A percentile compares a stretch with the other conserved stretches of the same genome.
Conservation (phyloP, 1,140 invertebrate species). For the Prorops nasuta region DNA sequence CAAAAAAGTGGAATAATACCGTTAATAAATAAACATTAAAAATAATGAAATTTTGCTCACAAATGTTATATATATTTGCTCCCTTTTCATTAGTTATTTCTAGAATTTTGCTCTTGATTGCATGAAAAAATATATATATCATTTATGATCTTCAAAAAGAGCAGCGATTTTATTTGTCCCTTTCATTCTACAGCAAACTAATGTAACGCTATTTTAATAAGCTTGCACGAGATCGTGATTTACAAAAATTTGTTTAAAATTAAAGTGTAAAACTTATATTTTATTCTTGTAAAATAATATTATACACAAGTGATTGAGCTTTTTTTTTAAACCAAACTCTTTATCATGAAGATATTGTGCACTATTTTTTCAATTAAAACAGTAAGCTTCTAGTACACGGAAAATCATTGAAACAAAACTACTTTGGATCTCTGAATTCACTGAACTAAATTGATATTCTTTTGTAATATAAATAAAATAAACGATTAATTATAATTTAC, state of each 20-base stretch:
- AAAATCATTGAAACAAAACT: too few species aligned
- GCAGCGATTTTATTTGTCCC: conserved; percentile 28
- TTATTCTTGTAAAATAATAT: too few species aligned
- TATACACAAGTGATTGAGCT: too few species aligned
- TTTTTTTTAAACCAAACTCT: too few species aligned
- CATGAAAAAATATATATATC: neutral
- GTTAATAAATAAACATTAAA: neutral
- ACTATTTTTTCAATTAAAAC: too few species aligned
- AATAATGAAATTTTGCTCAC: conserved; percentile 5
- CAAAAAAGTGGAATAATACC: neutral
- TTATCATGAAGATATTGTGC: too few species aligned
- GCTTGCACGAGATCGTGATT: conserved; percentile 21
- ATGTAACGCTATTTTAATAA: too few species aligned
- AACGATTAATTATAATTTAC: conserved; percentile 4
- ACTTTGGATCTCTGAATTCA: too few species aligned
- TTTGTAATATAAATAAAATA: neutral
- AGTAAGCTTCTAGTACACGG: too few species aligned
- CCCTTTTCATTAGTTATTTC: too few species aligned
- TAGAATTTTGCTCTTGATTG: too few species aligned
- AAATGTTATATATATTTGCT: neutral
- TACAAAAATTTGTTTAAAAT: conserved; percentile 27
- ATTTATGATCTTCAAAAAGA: conserved; percentile 15
- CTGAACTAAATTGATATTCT: neutral
- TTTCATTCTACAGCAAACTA: conserved; percentile 26
- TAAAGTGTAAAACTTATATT: too few species aligned